Percentiles rank a stretch among this genome's conserved stretches.
These are phyloP conservation scores for Aradophagus sp. DNA, from an alignment of 1,140 invertebrate genomes.

Conservation along the genomic window DNA sequence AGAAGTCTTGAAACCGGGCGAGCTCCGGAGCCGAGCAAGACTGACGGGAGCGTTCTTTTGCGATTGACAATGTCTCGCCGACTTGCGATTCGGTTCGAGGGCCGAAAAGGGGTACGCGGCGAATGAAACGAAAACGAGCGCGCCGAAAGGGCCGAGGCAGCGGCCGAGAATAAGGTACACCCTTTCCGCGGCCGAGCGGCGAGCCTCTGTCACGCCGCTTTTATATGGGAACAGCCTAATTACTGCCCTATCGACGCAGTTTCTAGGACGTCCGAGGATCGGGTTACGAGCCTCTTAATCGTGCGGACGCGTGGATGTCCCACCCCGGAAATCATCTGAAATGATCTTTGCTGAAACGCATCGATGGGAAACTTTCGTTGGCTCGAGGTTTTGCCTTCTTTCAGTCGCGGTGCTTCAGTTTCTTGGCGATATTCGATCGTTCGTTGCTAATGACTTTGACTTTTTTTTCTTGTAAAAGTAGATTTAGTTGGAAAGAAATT, in stretches of 20 bases:
- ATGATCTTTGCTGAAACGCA: slow-evolving; percentile 11
- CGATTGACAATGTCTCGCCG: slow-evolving; percentile 50
- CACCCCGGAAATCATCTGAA: slow-evolving; percentile 51
- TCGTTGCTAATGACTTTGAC: too few relatives aligned
- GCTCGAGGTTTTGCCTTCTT: too few relatives aligned
- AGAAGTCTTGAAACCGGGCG: slow-evolving; percentile 40
- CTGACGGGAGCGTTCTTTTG: slow-evolving; percentile 50
- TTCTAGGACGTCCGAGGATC: slow-evolving; percentile 60
- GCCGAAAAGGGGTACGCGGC: slow-evolving; percentile 42
- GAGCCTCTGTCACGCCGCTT: slow-evolving; percentile 54
- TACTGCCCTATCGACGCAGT: slow-evolving; percentile 68
- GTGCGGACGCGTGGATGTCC: slow-evolving; percentile 53
- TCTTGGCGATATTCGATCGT: too few relatives aligned
- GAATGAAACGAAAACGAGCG: slow-evolving; percentile 34
- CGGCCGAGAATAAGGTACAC: slow-evolving; percentile 45
- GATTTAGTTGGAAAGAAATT: too few relatives aligned
- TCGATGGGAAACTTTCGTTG: slow-evolving; percentile 28
- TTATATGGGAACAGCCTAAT: slow-evolving; percentile 67
- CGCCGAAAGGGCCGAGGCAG: slow-evolving; percentile 30
- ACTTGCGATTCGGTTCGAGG: slow-evolving; percentile 48
- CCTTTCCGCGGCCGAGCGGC: slow-evolving; percentile 33
- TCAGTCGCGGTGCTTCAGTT: neutral
- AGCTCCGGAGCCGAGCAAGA: slow-evolving; percentile 44
- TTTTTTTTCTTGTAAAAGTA: too few relatives aligned
- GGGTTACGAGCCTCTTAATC: slow-evolving; percentile 63